Evolutionary conservation across 2,888 invertebrate species (phyloP).

Genomic region (Pollenia angustigena): DNA sequence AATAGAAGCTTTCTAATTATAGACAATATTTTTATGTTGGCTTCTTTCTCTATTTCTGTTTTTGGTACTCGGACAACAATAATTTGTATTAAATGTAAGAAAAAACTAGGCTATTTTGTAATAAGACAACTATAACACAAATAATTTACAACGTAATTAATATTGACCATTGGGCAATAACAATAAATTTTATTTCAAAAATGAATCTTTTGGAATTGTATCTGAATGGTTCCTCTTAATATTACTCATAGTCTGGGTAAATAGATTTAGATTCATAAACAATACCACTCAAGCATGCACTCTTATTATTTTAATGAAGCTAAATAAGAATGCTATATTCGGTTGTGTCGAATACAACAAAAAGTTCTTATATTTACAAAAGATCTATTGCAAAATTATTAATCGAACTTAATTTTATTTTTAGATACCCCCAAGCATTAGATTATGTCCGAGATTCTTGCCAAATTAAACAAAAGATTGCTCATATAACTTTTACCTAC

Average conservation of each 20-base stretch:
- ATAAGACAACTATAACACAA: constrained; percentile 58
- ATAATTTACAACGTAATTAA: constrained; percentile 63
- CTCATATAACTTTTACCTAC: too few relatives aligned
- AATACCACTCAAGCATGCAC: neutral
- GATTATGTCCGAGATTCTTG: too few relatives aligned
- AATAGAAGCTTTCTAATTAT: constrained; percentile 45
- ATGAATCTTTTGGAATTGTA: constrained; percentile 29
- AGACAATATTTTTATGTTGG: constrained; percentile 16
- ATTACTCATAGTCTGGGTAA: neutral
- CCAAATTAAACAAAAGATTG: too few relatives aligned
- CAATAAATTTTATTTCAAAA: constrained; percentile 44
- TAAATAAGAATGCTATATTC: too few relatives aligned
- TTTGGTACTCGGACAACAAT: constrained; percentile 1
- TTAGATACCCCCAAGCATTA: too few relatives aligned
- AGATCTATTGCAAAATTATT: too few relatives aligned
- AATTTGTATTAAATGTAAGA: constrained; percentile 30
- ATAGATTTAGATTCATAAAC: constrained; percentile 14
- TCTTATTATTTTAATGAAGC: too few relatives aligned
- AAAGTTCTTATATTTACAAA: too few relatives aligned
- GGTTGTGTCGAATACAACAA: too few relatives aligned
- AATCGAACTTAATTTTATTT: too few relatives aligned
- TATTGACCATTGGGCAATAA: constrained; percentile 60
- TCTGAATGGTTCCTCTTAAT: neutral
- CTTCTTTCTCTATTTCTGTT: neutral
- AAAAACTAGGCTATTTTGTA: constrained; percentile 47